Evolutionary conservation across 2,797 vertebrate genomes (phyloP), one percentile per base, ranked within the genome.

Genomic region (Scolopax bukidnonensis): DNA sequence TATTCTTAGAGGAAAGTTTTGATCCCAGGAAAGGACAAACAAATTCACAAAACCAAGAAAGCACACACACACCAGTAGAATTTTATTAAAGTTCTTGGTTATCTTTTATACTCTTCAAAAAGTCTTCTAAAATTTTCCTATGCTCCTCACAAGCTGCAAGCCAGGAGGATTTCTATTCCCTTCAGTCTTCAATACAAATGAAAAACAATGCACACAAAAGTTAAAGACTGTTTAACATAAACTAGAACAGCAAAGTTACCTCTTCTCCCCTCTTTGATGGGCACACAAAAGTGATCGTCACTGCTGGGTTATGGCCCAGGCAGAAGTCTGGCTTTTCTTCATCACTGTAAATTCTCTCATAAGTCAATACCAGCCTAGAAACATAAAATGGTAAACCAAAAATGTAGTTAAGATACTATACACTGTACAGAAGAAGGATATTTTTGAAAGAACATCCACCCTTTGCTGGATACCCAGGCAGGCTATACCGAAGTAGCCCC

Each of bases 261-360:
- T 93, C 99, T 97, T 98, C 97, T 88, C 98, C 98, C 74, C 99
- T 98, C 84, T 98, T 98, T 1, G 99, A 99, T 0, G 99, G 99
- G 93, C 99, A 99, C 92, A 98, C 97, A 78, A 99, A 99, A 3
- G 98, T 99, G 93, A 99, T 97, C 3, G 98, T 99, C 92, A 99
- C 99, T 1, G 98, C 98, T 15, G 99, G 99, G 38, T 84, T 93
- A 94, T 99, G 99, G 11, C 95, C 98, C 3, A 97, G 94, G 93
- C 99, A 99, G 69, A 99, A 98, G 8, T 94, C 93, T 7, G 97
- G 98, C 63, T 87, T 51, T 3, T 90, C 86, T 4, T 65, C 38
- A 23, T 51, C 96, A 53, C 2, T 24, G 3, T 93, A 80, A 56
- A 87, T 87, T 51, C 69, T 97, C 68, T 98, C 97, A 16, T 99